Percentiles rank a stretch among this genome's conserved stretches.
Conservation (phyloP, 2,797 vertebrate genomes). For the Coregonus sp. region DNA sequence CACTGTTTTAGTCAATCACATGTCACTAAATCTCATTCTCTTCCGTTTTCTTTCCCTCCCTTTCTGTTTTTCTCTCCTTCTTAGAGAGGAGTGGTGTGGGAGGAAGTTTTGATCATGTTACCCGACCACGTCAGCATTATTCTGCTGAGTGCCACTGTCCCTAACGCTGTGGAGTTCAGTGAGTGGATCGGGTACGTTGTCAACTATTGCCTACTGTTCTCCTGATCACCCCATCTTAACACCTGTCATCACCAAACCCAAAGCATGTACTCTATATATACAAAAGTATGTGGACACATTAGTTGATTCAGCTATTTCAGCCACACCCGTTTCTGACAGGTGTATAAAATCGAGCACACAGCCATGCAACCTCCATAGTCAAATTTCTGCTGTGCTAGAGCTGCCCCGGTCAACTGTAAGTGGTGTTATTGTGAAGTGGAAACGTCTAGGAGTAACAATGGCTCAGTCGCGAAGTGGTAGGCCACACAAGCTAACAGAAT, state of each 20-base stretch:
- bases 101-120: slow-evolving; percentile 93
- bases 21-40: not conserved
- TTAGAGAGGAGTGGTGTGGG: slow-evolving; percentile 93
- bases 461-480: too few relatives aligned
- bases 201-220: not conserved
- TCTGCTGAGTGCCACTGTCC: slow-evolving; percentile 90
- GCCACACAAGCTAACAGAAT: too few relatives aligned
- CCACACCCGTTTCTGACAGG: too few relatives aligned
- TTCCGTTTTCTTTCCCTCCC: slow-evolving; percentile 3
- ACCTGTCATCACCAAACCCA: not conserved
- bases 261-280: too few relatives aligned
- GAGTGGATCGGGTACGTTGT: slow-evolving; percentile 89
- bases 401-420: too few relatives aligned
- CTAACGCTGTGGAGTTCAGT: slow-evolving; percentile 91
- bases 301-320: too few relatives aligned
- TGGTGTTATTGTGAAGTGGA: too few relatives aligned
- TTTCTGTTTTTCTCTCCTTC: not conserved
- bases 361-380: too few relatives aligned
- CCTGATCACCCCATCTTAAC: not conserved
- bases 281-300: too few relatives aligned
- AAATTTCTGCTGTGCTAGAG: too few relatives aligned
- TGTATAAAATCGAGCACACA: too few relatives aligned
- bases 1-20: not conserved
- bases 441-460: too few relatives aligned
- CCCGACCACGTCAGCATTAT: slow-evolving; percentile 93